Evolutionary conservation across 2,797 vertebrate genomes (phyloP).

Genomic region (Mus caroli): DNA sequence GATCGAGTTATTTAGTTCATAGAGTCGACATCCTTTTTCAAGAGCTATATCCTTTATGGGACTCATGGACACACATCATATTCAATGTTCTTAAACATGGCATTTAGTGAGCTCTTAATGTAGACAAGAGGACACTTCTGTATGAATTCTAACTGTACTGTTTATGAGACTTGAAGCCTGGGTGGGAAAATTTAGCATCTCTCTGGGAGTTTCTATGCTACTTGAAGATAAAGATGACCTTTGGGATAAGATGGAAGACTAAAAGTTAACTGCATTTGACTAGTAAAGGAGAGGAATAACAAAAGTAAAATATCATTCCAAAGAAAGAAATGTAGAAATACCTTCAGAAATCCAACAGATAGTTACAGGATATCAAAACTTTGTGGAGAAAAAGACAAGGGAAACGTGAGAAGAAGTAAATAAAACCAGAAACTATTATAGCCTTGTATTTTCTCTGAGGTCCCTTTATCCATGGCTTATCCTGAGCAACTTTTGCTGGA

Average conservation of each 20-base stretch:
- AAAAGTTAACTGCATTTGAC: neutral
- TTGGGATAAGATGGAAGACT: neutral
- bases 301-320: neutral
- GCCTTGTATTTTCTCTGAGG: neutral
- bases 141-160: neutral
- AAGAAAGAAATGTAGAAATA: neutral
- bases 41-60: neutral
- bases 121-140: neutral
- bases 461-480: neutral
- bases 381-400: neutral
- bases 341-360: neutral
- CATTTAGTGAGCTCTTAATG: neutral
- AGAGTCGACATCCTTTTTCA: neutral
- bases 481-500: neutral
- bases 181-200: neutral
- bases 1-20: constrained; percentile 1
- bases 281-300: neutral
- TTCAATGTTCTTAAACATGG: neutral
- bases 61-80: neutral
- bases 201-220: neutral
- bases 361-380: neutral
- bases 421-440: neutral
- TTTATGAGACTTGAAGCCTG: neutral
- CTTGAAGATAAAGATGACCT: neutral
- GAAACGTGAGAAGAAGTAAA: neutral